Evolutionary conservation across 2,888 invertebrate species (phyloP), one percentile per base, ranked within the genome.

Genomic region (Hanleya hanleyi): DNA sequence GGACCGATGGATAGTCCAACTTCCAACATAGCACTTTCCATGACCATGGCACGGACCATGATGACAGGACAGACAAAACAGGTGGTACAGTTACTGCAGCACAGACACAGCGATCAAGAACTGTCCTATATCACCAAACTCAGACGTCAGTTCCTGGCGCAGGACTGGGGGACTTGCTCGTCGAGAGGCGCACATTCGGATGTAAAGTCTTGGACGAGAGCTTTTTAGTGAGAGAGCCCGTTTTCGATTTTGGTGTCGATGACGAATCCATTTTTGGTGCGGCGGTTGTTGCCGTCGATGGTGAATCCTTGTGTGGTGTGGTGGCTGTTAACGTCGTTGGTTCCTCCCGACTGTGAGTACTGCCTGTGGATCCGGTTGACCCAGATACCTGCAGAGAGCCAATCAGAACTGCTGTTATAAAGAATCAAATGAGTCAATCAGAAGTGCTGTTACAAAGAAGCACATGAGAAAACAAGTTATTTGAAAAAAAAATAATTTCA

Each of bases 291-390:
- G 57, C 26, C 32, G 57, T 57, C 29, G 26, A 3, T 9, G 57
- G 12, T 29, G 57, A 22, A 26, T 15, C 57, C 57, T 29, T 57
- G 57, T n/a, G n/a, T n/a, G 57, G 22, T 4, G 57, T 57, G 22
- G 35, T 35, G 75, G 73, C 71, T 81, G 81, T 38, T 78, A 77
- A 62, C 77, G 71, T 70, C 79, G 67, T 77, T 1, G 80, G 70
- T 9, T 78, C 77, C 65, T 83, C 83, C 37, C 79, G 74, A 50
- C 83, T 82, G 71, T 82, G 81, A 4, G 85, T 80, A 72, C 87
- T 86, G 6, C 83, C 84, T 64, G 84, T 64, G 35, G 64, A 64
- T 4, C 57, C 47, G 7, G 47, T 47, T n/a, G 47, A 64, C 6
- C n/a, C 35, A 70, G 41, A 67, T 15, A 66, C 22, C 22, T 57